Evolutionary conservation across 2,888 invertebrate genomes (phyloP).

Genomic region (Empis livida): DNA sequence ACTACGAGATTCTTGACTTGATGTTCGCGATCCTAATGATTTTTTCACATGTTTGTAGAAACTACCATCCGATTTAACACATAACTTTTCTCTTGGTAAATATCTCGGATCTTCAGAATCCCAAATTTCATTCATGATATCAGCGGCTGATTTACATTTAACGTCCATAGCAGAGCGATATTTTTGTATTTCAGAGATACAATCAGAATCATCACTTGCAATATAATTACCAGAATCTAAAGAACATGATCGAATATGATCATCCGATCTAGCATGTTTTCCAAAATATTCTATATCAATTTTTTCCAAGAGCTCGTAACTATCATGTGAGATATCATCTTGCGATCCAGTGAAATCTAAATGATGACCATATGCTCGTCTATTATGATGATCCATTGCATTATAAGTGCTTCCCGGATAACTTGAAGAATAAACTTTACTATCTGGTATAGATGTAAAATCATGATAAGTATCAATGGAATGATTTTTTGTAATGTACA

Average conservation of each 20-base stretch:
- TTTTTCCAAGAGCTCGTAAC: slow-evolving; percentile 72
- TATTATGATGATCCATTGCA: slow-evolving; percentile 29
- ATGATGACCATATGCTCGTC: slow-evolving; percentile 42
- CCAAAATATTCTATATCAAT: slow-evolving; percentile 40
- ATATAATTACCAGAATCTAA: slow-evolving; percentile 65
- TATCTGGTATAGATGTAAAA: slow-evolving; percentile 43
- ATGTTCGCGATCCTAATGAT: slow-evolving; percentile 48
- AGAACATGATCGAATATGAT: slow-evolving; percentile 53
- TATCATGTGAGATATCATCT: slow-evolving; percentile 78
- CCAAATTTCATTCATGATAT: slow-evolving; percentile 63
- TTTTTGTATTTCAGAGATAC: slow-evolving; percentile 43
- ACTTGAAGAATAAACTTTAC: slow-evolving; percentile 72
- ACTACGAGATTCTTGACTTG: slow-evolving; percentile 57
- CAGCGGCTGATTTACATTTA: slow-evolving; percentile 52
- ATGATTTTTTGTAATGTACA: slow-evolving; percentile 46
- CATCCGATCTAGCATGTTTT: slow-evolving; percentile 32
- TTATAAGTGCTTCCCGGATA: slow-evolving; percentile 70
- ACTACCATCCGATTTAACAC: slow-evolving; percentile 58
- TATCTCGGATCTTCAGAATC: slow-evolving; percentile 64
- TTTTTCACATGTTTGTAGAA: slow-evolving; percentile 58
- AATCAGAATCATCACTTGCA: slow-evolving; percentile 55
- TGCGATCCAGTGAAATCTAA: slow-evolving; percentile 50
- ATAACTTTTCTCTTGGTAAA: slow-evolving; percentile 56
- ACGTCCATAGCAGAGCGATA: slow-evolving; percentile 45
- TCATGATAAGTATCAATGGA: slow-evolving; percentile 58